A percentile compares a stretch with the other conserved stretches of the same genome.
These are phyloP conservation scores for Spongia lamella DNA, from an alignment of 37 sponge, comb jelly and placozoan genomes.

Conservation along the genomic window DNA sequence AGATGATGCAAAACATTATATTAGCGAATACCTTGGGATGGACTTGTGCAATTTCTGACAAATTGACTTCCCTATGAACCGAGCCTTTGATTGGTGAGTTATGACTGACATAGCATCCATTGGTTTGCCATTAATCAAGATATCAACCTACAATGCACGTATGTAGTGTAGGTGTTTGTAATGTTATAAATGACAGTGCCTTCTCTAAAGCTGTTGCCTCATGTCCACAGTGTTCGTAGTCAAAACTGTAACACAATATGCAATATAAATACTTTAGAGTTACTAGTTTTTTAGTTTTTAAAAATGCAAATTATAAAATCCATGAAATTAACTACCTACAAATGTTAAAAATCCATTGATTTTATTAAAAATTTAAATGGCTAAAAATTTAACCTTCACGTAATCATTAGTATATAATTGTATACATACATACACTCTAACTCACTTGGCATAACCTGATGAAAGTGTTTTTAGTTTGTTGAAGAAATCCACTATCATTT, in stretches of 20 bases:
- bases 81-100: slow-evolving; percentile 76
- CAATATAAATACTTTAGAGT: not conserved
- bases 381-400: too few relatives aligned
- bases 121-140: slow-evolving; percentile 79
- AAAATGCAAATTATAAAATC: too few relatives aligned
- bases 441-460: slow-evolving; percentile 90
- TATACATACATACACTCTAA: not conserved
- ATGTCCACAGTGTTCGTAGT: slow-evolving; percentile 93
- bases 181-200: slow-evolving; percentile 23
- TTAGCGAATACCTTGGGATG: slow-evolving; percentile 61
- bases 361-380: too few relatives aligned
- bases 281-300: not conserved
- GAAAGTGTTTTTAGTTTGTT: slow-evolving; percentile 79
- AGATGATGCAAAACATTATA: not conserved
- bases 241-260: slow-evolving; percentile 67
- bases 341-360: too few relatives aligned
- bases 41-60: slow-evolving; percentile 66
- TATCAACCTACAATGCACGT: slow-evolving; percentile 64
- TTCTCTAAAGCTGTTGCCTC: slow-evolving; percentile 71
- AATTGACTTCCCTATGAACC: slow-evolving; percentile 46
- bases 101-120: slow-evolving; percentile 88
- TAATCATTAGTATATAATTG: too few relatives aligned
- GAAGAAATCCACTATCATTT: slow-evolving; percentile 87
- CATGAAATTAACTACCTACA: too few relatives aligned
- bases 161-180: not conserved